These are phyloP conservation scores for Rousettus madagascariensis DNA, from an alignment of 2,797 vertebrate genomes.

Conservation along the genomic window DNA sequence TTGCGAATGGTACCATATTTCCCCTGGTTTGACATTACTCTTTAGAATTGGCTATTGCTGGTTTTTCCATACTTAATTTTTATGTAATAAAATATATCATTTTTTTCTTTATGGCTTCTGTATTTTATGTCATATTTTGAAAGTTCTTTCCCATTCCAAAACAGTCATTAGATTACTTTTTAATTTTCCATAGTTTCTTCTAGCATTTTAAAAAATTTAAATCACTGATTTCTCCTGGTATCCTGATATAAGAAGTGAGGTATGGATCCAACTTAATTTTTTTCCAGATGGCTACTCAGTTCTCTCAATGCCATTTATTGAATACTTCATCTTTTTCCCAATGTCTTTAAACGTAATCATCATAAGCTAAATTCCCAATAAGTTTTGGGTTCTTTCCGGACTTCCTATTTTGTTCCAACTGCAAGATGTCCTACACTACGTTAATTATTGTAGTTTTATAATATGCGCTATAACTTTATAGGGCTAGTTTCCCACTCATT, in stretches of 20 bases:
- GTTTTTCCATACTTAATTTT: not conserved
- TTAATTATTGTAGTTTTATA: constrained; percentile 26
- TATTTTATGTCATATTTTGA: not conserved
- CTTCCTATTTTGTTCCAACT: constrained; percentile 49
- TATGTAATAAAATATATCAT: not conserved
- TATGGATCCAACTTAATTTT: constrained; percentile 57
- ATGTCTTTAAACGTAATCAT: constrained; percentile 60
- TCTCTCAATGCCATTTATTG: constrained; percentile 52
- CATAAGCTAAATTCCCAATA: constrained; percentile 61
- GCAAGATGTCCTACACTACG: constrained; percentile 18
- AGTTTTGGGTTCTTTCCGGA: constrained; percentile 58
- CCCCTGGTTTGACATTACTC: constrained; percentile 11
- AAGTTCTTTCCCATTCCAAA: not conserved
- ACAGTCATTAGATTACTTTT: not conserved
- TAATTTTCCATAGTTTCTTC: not conserved
- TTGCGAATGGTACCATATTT: not conserved
- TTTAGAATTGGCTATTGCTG: constrained; percentile 26
- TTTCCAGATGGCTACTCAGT: constrained; percentile 58
- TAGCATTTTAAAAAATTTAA: constrained; percentile 50
- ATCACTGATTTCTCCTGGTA: constrained; percentile 26
- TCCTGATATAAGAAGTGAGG: constrained; percentile 50
- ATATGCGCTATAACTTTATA: not conserved
- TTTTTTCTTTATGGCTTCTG: constrained; percentile 28
- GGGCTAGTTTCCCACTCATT: not conserved
- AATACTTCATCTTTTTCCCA: constrained; percentile 59